phyloP scores from a whole-genome alignment of 30 jellyfish, hydroid and myxozoan genomes.

The Turritopsis rubra region DNA sequence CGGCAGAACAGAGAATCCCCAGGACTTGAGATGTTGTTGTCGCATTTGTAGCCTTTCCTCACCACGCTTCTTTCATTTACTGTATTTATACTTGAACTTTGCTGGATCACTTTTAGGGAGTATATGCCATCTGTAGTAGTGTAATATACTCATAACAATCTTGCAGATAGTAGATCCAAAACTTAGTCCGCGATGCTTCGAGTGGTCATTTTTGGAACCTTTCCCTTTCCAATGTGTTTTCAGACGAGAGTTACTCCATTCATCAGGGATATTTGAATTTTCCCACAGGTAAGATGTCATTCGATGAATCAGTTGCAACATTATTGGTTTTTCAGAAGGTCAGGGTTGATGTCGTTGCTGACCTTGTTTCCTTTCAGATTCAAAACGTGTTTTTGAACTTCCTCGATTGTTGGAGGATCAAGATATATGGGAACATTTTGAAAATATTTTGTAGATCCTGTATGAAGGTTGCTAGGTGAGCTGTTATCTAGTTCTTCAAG shows the following conservation, averaged over 20 bases:
- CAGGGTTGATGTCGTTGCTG: constrained; percentile 11
- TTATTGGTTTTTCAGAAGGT: background rate
- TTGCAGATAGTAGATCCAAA: constrained; percentile 14
- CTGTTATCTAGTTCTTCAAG: background rate
- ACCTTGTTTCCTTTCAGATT: too few relatives aligned
- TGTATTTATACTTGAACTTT: too few relatives aligned
- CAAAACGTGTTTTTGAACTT: too few relatives aligned
- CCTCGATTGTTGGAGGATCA: too few relatives aligned
- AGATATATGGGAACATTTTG: background rate
- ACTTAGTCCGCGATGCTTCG: constrained; percentile 6
- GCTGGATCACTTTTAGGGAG: too few relatives aligned
- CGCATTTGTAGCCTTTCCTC: too few relatives aligned
- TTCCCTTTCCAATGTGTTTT: constrained; percentile 1
- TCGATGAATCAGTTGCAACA: background rate
- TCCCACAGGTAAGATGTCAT: constrained; percentile 3
- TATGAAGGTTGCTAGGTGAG: constrained; percentile 11
- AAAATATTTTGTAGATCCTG: constrained; percentile 5
- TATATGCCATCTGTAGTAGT: too few relatives aligned
- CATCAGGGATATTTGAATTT: background rate
- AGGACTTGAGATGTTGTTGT: too few relatives aligned
- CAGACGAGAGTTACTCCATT: constrained; percentile 16
- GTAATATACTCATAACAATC: background rate
- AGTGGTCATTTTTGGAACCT: constrained; percentile 12
- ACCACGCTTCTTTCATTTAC: too few relatives aligned
- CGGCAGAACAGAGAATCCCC: too few relatives aligned